Base-by-base conservation (phyloP, 64 coral and sea anemone species). In the Stichodactyla mertensii region DNA sequence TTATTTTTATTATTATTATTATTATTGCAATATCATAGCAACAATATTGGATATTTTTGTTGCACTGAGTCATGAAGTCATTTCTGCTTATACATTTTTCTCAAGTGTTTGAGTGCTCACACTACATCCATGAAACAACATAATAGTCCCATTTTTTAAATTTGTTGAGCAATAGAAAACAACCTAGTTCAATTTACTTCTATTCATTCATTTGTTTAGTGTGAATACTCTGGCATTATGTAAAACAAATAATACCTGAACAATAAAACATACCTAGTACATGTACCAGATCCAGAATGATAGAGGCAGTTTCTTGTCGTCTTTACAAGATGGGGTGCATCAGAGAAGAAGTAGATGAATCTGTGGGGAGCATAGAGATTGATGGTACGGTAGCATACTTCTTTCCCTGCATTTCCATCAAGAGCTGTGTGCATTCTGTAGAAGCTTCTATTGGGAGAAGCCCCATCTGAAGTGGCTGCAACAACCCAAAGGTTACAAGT, bases 301-400 rank as follows among this genome's bases (percentile, higher is more conserved):
- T 86, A 52, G 26, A 86, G 59, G 61, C 85, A 86, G 61, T 86
- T 86, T 51, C 85, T 70, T 36, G 85, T 86, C 16, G 85, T 86
- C 45, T 86, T 86, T 18, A 86, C 62, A 26, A 86, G 61, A 71
- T 86, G 85, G 5, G 85, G 85, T 70, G 59, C 85, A 86, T 86
- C 85, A 4, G 85, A 86, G 85, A 86, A 86, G 45, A 86, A 86
- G 54, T 87, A 87, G 31, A 87, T 87, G 86, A 69, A 87, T 45
- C 86, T 60, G 45, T 77, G 62, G 45, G 51, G 86, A 20, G 86
- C 86, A 87, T 87, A 87, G 16, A 87, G 55, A 51, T 87, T 87
- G 54, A 74, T 87, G 86, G 86, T 87, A 27, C 86, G 64, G 52
- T 87, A 77, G 52, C 86, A 87, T n/a, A 87, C 18, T 74, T 87